Evolutionary conservation across 2,888 invertebrate genomes (phyloP).

Genomic region (Aleiodes leptofemur): DNA sequence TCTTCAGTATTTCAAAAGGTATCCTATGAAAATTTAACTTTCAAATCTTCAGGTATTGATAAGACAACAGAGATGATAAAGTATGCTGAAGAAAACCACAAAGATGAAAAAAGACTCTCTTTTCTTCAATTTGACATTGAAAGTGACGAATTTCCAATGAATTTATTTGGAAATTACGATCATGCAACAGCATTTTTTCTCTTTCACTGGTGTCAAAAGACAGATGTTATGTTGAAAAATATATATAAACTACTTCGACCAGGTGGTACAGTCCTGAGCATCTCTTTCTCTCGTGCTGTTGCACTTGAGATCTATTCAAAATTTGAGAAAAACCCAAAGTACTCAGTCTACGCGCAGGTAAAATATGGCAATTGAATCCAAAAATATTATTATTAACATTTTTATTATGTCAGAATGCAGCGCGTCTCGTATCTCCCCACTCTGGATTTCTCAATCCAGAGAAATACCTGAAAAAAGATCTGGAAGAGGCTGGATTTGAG

Average conservation of each 20-base stretch:
- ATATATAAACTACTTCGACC: conserved; percentile 80
- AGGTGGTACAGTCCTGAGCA: conserved; percentile 82
- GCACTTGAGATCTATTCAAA: conserved; percentile 82
- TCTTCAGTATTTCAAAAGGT: conserved; percentile 63
- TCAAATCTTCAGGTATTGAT: conserved; percentile 79
- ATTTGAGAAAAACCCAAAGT: conserved; percentile 78
- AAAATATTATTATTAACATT: not conserved
- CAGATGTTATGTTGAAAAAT: conserved; percentile 80
- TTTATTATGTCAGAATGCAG: conserved; percentile 76
- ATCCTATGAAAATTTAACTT: too few species aligned
- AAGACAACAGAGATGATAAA: conserved; percentile 83
- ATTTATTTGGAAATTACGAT: conserved; percentile 54
- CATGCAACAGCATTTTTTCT: conserved; percentile 76
- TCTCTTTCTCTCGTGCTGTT: conserved; percentile 82
- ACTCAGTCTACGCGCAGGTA: conserved; percentile 80
- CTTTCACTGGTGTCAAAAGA: conserved; percentile 86
- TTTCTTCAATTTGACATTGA: conserved; percentile 78
- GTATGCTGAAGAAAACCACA: conserved; percentile 79
- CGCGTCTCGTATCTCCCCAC: conserved; percentile 82
- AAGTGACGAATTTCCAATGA: conserved; percentile 75
- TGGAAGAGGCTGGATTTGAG: conserved; percentile 79
- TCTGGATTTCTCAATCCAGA: conserved; percentile 80
- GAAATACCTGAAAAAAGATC: conserved; percentile 77
- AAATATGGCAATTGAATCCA: not conserved
- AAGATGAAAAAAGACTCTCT: conserved; percentile 76